phyloP scores from a whole-genome alignment of 2,113 vertebrate species.

The Stomatorhinus ivindoensis region DNA sequence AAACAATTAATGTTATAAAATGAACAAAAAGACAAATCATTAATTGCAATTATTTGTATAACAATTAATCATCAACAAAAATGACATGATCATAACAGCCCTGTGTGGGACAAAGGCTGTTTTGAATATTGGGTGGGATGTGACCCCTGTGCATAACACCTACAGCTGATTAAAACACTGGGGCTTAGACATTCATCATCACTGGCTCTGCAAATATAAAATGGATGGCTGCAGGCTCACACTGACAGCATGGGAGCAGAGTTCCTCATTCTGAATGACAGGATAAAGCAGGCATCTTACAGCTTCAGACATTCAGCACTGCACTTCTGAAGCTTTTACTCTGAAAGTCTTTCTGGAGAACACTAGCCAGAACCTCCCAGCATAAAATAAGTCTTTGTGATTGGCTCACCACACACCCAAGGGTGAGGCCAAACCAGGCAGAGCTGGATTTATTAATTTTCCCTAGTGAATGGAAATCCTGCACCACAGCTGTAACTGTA shows the following conservation, averaged over 20 bases:
- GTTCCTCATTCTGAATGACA: background rate
- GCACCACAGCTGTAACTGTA: background rate
- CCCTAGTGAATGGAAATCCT: background rate
- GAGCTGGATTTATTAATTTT: background rate
- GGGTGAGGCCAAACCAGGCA: background rate
- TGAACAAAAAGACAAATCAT: too few relatives aligned
- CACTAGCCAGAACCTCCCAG: background rate
- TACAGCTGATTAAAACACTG: background rate
- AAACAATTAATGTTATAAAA: too few relatives aligned
- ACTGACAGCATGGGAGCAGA: background rate
- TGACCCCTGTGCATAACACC: background rate
- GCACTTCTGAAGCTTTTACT: background rate
- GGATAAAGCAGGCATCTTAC: background rate
- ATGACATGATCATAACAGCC: too few relatives aligned
- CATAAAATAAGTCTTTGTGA: background rate
- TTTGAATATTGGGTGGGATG: too few relatives aligned
- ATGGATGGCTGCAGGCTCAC: background rate
- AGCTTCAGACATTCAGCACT: background rate
- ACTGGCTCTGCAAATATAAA: background rate
- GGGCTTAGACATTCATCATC: background rate
- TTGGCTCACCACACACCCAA: background rate
- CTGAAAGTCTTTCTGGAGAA: background rate
- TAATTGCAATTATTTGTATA: background rate
- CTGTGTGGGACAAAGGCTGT: background rate
- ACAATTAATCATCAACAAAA: too few relatives aligned